Evolutionary conservation across 1,140 invertebrate species (phyloP).

Genomic region (Pseudomyrmex flavicornis): DNA sequence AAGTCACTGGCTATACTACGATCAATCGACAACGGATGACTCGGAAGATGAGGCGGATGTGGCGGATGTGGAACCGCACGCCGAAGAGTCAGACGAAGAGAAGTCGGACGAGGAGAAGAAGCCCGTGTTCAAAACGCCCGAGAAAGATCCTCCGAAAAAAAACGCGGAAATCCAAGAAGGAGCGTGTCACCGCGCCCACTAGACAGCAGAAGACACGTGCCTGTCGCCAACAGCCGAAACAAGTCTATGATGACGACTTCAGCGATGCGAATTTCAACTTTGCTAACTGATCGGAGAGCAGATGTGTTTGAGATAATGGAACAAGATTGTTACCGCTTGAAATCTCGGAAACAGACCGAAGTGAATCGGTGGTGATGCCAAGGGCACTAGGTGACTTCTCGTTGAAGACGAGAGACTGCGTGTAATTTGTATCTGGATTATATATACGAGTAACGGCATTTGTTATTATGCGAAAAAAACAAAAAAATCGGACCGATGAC

Average conservation of each 20-base stretch:
- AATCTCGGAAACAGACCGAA: neutral
- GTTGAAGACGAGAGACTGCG: neutral
- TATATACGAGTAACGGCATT: neutral
- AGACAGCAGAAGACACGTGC: constrained; percentile 49
- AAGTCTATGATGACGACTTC: constrained; percentile 23
- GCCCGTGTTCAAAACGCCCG: constrained; percentile 69
- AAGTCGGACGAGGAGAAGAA: constrained; percentile 14
- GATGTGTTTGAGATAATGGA: neutral
- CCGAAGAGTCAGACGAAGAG: no score
- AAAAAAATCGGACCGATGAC: constrained; percentile 11
- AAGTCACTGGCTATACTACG: neutral
- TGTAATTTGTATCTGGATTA: neutral
- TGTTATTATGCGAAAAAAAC: neutral
- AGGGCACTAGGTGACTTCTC: neutral
- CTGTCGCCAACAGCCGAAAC: constrained; percentile 25
- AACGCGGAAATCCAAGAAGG: constrained; percentile 57
- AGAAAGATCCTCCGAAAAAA: constrained; percentile 36
- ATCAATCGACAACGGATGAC: constrained; percentile 34
- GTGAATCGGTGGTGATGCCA: neutral
- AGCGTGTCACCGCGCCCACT: constrained; percentile 13
- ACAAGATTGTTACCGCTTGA: neutral
- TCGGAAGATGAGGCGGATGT: constrained; percentile 47
- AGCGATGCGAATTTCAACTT: neutral
- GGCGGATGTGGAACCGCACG: no score
- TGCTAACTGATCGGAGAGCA: no score